Percentiles rank a stretch among this genome's conserved stretches.
Conservation (phyloP, 2,797 vertebrate species). For the Adelosebastes latens region DNA sequence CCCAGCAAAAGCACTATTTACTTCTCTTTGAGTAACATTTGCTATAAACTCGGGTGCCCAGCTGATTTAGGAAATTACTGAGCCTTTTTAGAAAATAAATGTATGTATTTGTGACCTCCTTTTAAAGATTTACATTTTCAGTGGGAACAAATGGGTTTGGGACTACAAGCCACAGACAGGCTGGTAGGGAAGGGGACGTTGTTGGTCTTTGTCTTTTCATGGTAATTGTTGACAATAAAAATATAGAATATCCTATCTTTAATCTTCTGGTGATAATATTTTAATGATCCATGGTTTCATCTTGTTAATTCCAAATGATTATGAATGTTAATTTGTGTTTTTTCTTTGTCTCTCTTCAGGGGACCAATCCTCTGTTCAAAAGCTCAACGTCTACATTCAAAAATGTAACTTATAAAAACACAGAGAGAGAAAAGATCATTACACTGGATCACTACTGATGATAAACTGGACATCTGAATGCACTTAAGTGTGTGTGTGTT, state of each 20-base stretch:
- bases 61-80: neutral
- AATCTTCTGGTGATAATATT: neutral
- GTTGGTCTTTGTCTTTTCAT: neutral
- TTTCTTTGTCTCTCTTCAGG: slow-evolving; percentile 78
- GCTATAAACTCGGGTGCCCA: neutral
- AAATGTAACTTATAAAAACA: slow-evolving; percentile 95
- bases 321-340: slow-evolving; percentile 6
- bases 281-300: neutral
- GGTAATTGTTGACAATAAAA: neutral
- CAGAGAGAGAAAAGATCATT: slow-evolving; percentile 82
- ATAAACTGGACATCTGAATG: slow-evolving; percentile 49
- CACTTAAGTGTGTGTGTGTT: slow-evolving; percentile 52
- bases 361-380: slow-evolving; percentile 95
- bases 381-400: slow-evolving; percentile 97
- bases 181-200: neutral
- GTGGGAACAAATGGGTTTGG: neutral
- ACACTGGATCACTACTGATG: slow-evolving; percentile 63
- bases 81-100: neutral
- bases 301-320: neutral
- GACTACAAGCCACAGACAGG: neutral
- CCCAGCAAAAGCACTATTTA: neutral
- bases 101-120: neutral
- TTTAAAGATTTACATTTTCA: neutral
- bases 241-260: neutral
- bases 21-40: neutral